Evolutionary conservation across 2,888 invertebrate genomes (phyloP), one percentile per base, ranked within the genome.

Genomic region (Tromatobia lineatoria): DNA sequence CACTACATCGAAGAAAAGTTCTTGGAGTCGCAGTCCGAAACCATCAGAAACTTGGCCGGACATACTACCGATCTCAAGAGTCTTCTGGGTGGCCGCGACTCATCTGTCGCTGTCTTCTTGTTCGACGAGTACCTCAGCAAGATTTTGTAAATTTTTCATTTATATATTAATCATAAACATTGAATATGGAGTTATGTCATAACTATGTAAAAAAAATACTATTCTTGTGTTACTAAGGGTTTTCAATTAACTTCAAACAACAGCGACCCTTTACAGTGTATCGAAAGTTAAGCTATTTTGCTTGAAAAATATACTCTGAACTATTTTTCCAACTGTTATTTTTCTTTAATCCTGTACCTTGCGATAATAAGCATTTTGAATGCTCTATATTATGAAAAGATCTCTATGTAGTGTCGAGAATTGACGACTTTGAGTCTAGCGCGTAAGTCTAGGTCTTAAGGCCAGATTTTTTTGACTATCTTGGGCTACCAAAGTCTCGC

Each of bases 1-100:
- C 96, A 97, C 87, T 97, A 96, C 91, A 92, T 98, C 1, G 97
- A 98, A 88, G 96, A 97, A 88, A 95, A 97, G 88, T 97, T 97
- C 94, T 94, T 97, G 77, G 95, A 96, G 90, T 94, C 95, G 82
- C 97, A 97, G 73, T 94, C 97, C 0, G 95, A 96, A 67, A 94
- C 94, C 13, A 95, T 98, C 88, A 95, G 98, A 59, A 94, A 95
- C 57, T 93, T 98, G 42, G 96, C 97, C 25, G 98, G 98, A 2
- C 95, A 97, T 94, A 95, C 96, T 80, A 95, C 95, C 18, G 97
- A 98, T 94, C 94, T 98, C 90, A 95, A 96, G 92, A 95, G 95
- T 76, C 94, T 97, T 91, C 94, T 97, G 85, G 94, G 94, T 64
- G 94, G 94, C 82, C 93, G 94, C 64, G 96, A 97, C 88, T 94